Evolutionary conservation across 2,113 vertebrate species (phyloP).

Genomic region (Ammodytes marinus): DNA sequence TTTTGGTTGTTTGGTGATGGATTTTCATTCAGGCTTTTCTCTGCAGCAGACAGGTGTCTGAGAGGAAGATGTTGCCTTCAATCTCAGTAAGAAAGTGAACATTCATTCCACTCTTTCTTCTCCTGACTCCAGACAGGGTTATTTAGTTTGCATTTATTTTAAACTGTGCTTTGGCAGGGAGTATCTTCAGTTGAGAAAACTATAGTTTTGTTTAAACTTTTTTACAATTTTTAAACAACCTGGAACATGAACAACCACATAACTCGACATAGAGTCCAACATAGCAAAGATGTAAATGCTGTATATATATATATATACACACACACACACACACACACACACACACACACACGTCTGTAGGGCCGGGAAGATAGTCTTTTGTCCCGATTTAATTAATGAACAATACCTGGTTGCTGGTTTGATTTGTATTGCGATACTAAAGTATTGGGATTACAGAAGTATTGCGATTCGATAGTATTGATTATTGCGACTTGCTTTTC

Average conservation of each 20-base stretch:
- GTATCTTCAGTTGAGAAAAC: not conserved
- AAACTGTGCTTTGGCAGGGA: not conserved
- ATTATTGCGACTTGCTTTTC: no score
- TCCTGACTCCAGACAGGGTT: constrained; percentile 19
- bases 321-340: no score
- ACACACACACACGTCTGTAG: no score
- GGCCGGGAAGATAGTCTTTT: no score
- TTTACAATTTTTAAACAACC: not conserved
- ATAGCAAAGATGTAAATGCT: no score
- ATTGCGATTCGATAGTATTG: no score
- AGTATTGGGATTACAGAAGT: no score
- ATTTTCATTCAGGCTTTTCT: constrained; percentile 1
- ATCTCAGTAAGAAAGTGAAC: constrained; percentile 9
- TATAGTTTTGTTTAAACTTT: not conserved
- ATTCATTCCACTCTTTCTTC: constrained; percentile 17
- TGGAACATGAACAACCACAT: not conserved
- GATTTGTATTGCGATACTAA: no score
- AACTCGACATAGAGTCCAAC: not conserved
- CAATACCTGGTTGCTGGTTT: no score
- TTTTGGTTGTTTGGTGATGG: constrained; percentile 31
- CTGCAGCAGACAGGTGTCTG: constrained; percentile 40
- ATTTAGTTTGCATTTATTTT: constrained; percentile 37
- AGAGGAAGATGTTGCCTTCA: constrained; percentile 9
- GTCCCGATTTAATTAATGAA: no score
- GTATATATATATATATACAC: no score